phyloP scores from a whole-genome alignment of 2,888 invertebrate genomes.

The Ochlodes sylvanus region DNA sequence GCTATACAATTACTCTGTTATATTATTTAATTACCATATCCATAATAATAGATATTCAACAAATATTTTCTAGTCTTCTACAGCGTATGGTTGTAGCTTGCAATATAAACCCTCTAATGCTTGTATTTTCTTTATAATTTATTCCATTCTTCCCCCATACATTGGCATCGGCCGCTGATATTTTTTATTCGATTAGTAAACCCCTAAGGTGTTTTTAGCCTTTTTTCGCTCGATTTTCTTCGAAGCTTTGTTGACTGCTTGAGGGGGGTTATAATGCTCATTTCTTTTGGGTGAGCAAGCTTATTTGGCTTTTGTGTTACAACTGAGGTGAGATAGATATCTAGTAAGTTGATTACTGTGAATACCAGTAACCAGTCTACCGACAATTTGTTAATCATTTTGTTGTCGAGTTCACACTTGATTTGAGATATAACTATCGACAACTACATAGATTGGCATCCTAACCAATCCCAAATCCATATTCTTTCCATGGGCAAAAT shows the following conservation, averaged over 20 bases:
- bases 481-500: too few species aligned
- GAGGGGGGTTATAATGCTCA: conserved; percentile 80
- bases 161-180: conserved; percentile 85
- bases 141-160: conserved; percentile 83
- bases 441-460: too few species aligned
- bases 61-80: not conserved
- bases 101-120: conserved; percentile 76
- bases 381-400: too few species aligned
- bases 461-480: too few species aligned
- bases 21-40: too few species aligned
- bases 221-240: conserved; percentile 86
- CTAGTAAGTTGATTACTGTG: conserved; percentile 8
- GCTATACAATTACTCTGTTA: too few species aligned
- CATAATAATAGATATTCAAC: not conserved
- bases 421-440: too few species aligned
- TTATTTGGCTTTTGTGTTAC: conserved; percentile 70
- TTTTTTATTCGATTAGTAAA: conserved; percentile 87
- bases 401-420: too few species aligned
- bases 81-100: conserved; percentile 55
- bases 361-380: not conserved
- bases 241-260: conserved; percentile 84
- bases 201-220: conserved; percentile 86
- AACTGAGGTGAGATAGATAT: conserved; percentile 19
- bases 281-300: conserved; percentile 82
- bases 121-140: conserved; percentile 85